Evolutionary conservation across 1,140 invertebrate species (phyloP).

Genomic region (Spodoptera frugiperda): DNA sequence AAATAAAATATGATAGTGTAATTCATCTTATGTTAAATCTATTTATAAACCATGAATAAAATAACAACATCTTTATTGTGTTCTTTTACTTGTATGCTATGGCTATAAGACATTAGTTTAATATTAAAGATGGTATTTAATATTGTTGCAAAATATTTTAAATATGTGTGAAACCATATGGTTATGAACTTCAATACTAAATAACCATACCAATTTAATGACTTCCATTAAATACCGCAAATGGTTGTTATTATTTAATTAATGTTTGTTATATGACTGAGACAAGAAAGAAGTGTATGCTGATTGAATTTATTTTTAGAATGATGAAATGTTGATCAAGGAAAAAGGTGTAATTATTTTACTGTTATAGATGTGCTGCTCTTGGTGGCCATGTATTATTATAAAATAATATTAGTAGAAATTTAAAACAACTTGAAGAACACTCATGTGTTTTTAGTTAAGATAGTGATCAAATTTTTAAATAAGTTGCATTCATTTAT

Average conservation of each 20-base stretch:
- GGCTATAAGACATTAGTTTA: neutral
- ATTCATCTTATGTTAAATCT: slow-evolving; percentile 10
- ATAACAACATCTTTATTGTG: neutral
- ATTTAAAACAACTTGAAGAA: too few species aligned
- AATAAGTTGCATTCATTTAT: too few species aligned
- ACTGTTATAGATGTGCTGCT: neutral
- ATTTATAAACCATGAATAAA: slow-evolving; percentile 12
- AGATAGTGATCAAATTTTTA: too few species aligned
- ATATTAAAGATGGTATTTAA: neutral
- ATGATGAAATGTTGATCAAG: slow-evolving; percentile 4
- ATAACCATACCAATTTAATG: neutral
- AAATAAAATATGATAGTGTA: slow-evolving; percentile 6
- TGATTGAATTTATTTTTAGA: slow-evolving; percentile 9
- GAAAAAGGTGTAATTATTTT: neutral
- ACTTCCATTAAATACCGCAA: neutral
- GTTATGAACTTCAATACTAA: slow-evolving; percentile 4
- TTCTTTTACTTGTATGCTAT: neutral
- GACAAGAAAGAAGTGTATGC: neutral
- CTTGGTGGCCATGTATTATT: neutral
- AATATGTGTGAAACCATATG: slow-evolving; percentile 42
- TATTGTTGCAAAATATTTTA: slow-evolving; percentile 84
- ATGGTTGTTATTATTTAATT: neutral
- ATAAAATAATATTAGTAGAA: neutral
- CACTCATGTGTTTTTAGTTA: too few species aligned
- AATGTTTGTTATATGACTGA: neutral